These are phyloP conservation scores for Diloba caeruleocephala DNA, from an alignment of 2,888 invertebrate genomes.

Conservation along the genomic window DNA sequence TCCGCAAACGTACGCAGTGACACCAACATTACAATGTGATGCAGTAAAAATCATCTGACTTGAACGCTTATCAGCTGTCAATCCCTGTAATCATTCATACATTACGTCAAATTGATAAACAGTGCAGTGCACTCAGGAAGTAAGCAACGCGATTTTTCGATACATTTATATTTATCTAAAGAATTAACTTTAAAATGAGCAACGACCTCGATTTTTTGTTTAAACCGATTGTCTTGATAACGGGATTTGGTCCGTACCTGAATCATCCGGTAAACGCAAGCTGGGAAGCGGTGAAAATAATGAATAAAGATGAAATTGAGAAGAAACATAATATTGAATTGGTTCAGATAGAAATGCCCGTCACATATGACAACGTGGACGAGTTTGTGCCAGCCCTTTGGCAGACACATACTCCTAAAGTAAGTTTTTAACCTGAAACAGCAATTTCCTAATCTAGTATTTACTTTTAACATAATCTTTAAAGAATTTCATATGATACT, in stretches of 20 bases:
- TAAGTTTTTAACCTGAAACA: slow-evolving; percentile 72
- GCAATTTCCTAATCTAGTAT: background rate
- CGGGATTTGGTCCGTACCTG: slow-evolving; percentile 95
- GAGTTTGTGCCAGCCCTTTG: slow-evolving; percentile 91
- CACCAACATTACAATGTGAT: slow-evolving; percentile 23
- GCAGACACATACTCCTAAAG: slow-evolving; percentile 92
- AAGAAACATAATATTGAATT: slow-evolving; percentile 71
- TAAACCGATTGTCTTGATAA: slow-evolving; percentile 88
- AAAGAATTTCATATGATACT: too few species aligned
- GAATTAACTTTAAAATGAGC: slow-evolving; percentile 48
- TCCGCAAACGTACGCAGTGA: too few species aligned
- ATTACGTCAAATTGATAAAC: too few species aligned
- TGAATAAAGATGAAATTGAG: slow-evolving; percentile 88
- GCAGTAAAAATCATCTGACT: slow-evolving; percentile 30
- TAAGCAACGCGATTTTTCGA: too few species aligned
- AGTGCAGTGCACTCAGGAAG: too few species aligned
- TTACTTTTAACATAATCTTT: too few species aligned
- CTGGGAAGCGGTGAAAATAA: slow-evolving; percentile 93
- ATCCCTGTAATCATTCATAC: too few species aligned
- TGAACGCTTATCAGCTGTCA: slow-evolving; percentile 2
- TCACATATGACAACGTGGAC: slow-evolving; percentile 92
- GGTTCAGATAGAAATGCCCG: slow-evolving; percentile 91
- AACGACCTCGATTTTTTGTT: slow-evolving; percentile 68
- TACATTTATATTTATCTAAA: too few species aligned
- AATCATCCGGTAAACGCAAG: slow-evolving; percentile 93